A percentile compares a stretch with the other conserved stretches of the same genome.
These are phyloP conservation scores for Micrasema longulum DNA, from an alignment of 1,140 invertebrate species.

Conservation along the genomic window DNA sequence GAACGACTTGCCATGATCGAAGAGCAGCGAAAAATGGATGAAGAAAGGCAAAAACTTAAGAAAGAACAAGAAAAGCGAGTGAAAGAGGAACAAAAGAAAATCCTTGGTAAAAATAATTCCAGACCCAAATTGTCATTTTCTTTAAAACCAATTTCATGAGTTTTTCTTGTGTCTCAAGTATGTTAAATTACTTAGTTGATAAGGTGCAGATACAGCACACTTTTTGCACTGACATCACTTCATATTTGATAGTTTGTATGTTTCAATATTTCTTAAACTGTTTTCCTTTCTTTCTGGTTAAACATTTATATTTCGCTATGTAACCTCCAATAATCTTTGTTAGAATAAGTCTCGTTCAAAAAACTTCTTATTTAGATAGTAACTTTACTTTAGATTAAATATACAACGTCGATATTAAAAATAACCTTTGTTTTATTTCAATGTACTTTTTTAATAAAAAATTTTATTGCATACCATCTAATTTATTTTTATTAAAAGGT, in stretches of 20 bases:
- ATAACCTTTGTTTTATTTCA: background rate
- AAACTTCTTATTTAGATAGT: constrained; percentile 11
- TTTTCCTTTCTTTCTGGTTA: constrained; percentile 13
- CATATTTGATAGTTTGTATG: constrained; percentile 9
- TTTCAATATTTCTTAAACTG: constrained; percentile 13
- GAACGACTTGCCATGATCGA: constrained; percentile 96
- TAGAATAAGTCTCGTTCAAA: constrained; percentile 28
- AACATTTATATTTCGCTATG: constrained; percentile 24
- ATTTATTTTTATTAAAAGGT: too few relatives aligned
- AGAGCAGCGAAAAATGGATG: constrained; percentile 95
- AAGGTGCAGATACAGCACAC: background rate
- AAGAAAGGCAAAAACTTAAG: constrained; percentile 91
- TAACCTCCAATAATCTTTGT: constrained; percentile 10
- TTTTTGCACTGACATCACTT: constrained; percentile 10
- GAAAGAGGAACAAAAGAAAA: constrained; percentile 96
- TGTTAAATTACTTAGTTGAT: constrained; percentile 9
- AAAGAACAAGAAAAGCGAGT: constrained; percentile 92
- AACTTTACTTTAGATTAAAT: constrained; percentile 12
- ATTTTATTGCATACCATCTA: background rate
- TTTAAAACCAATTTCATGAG: constrained; percentile 82
- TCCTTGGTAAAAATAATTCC: constrained; percentile 96
- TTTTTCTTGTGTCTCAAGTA: constrained; percentile 34
- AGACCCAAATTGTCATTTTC: constrained; percentile 94
- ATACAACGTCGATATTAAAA: too few relatives aligned
- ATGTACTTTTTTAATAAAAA: background rate